phyloP scores from a whole-genome alignment of 2,888 invertebrate genomes.

The Stratiomys singularior region DNA sequence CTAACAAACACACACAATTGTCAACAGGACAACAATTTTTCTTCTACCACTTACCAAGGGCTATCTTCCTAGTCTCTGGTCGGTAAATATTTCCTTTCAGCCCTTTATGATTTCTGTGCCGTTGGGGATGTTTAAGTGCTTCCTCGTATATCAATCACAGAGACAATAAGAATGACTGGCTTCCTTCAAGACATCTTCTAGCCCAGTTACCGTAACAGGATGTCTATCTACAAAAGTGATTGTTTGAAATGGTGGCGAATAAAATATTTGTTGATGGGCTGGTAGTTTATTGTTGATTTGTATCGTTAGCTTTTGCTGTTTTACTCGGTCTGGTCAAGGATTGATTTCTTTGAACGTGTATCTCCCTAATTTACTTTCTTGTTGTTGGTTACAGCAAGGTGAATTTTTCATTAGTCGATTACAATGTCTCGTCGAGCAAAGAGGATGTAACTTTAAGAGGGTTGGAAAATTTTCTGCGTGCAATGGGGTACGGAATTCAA shows the following conservation, averaged over 20 bases:
- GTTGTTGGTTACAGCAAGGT: conserved; percentile 2
- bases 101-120: conserved; percentile 13
- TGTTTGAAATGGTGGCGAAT: too few species aligned
- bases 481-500: too few species aligned
- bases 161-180: conserved; percentile 18
- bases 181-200: conserved; percentile 18
- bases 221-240: too few species aligned
- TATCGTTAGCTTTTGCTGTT: neutral
- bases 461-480: too few species aligned
- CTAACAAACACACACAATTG: neutral
- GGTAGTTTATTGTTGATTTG: conserved; percentile 4
- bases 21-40: neutral
- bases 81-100: conserved; percentile 26
- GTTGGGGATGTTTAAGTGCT: conserved; percentile 30
- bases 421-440: neutral
- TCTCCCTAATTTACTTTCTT: neutral
- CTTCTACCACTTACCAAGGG: neutral
- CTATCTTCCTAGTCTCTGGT: neutral
- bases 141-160: conserved; percentile 35
- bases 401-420: conserved; percentile 8
- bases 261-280: too few species aligned
- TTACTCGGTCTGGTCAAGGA: neutral
- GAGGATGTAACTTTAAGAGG: too few species aligned
- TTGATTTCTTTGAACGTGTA: neutral
- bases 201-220: conserved; percentile 14